phyloP scores from a whole-genome alignment of 1,140 invertebrate genomes.

The Wasmannia auropunctata region DNA sequence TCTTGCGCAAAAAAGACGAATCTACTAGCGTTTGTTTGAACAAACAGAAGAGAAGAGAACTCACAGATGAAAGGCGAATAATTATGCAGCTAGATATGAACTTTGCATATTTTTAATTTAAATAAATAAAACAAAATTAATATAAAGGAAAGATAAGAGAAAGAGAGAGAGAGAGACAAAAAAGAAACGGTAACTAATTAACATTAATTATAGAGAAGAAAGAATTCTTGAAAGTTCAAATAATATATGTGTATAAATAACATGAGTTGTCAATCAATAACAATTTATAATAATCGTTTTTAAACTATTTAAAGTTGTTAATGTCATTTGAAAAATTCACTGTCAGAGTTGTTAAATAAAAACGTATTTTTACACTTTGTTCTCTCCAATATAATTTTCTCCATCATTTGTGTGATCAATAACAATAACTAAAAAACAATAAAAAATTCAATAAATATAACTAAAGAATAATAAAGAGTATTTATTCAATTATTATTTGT shows the following conservation, averaged over 20 bases:
- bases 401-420: too few relatives aligned
- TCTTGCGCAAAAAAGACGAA: background rate
- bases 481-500: background rate
- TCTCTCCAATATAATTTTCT: background rate
- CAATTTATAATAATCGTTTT: background rate
- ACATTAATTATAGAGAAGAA: background rate
- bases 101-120: background rate
- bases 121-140: background rate
- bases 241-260: background rate
- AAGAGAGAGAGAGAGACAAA: too few relatives aligned
- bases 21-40: background rate
- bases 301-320: background rate
- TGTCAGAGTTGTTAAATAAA: background rate
- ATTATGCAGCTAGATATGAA: background rate
- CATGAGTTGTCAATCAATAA: background rate
- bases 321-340: background rate
- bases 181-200: background rate
- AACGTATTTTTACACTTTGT: background rate
- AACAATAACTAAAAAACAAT: conserved; percentile 2
- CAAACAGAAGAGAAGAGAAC: background rate
- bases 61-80: background rate
- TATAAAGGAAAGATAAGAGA: background rate
- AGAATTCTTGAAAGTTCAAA: background rate
- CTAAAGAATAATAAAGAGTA: background rate
- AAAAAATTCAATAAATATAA: background rate